These are phyloP conservation scores for Corbicula japonica DNA, from an alignment of 2,888 invertebrate species.

Conservation along the genomic window DNA sequence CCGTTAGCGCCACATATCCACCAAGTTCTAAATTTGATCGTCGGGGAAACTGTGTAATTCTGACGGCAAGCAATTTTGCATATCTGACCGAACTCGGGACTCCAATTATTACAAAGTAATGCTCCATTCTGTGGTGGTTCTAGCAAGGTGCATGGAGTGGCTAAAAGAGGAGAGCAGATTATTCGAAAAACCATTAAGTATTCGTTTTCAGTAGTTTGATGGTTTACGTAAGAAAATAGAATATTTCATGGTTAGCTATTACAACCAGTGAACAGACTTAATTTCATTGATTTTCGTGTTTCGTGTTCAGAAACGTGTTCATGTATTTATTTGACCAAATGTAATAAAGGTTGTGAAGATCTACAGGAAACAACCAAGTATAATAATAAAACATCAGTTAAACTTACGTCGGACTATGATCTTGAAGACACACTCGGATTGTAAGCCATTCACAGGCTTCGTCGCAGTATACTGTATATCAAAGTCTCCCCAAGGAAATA, in stretches of 20 bases:
- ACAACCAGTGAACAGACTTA: no score
- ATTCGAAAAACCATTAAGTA: no score
- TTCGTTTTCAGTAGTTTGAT: no score
- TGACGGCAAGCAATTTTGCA: constrained; percentile 52
- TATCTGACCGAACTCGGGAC: constrained; percentile 46
- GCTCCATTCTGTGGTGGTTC: constrained; percentile 51
- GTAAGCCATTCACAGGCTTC: constrained; percentile 54
- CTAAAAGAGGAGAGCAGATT: constrained; percentile 23
- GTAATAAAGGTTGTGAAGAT: no score
- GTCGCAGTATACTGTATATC: constrained; percentile 63
- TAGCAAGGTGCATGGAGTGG: constrained; percentile 53
- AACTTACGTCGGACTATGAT: constrained; percentile 56
- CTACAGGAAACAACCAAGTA: no score
- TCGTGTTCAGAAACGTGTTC: no score
- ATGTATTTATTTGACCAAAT: no score
- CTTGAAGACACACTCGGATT: constrained; percentile 55
- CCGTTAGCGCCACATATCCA: constrained; percentile 63
- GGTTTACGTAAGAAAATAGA: no score
- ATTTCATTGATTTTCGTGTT: no score
- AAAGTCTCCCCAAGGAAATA: constrained; percentile 71
- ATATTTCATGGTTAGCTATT: no score
- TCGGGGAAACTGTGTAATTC: constrained; percentile 32
- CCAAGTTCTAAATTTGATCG: constrained; percentile 12
- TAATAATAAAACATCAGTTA: no score
- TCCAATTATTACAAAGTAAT: constrained; percentile 62